phyloP scores from a whole-genome alignment of 2,113 vertebrate genomes.

The Carlito syrichta region DNA sequence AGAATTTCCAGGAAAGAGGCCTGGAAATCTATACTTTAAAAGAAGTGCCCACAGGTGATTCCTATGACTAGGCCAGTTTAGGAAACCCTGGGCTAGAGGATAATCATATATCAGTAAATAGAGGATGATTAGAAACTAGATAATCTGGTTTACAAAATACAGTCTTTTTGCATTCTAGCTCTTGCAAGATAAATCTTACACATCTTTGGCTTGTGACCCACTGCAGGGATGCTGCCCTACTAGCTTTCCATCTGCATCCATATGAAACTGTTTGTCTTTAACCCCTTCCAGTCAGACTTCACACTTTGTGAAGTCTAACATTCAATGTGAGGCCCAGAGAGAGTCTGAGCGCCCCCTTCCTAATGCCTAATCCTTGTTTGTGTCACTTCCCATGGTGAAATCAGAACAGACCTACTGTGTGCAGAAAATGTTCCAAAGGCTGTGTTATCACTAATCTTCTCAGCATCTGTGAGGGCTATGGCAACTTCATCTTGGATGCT shows the following conservation, averaged over 20 bases:
- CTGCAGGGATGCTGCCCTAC: not conserved
- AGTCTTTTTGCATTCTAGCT: not conserved
- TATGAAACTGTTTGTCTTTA: not conserved
- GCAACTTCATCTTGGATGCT: not conserved
- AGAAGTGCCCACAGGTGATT: conserved; percentile 12
- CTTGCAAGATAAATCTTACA: not conserved
- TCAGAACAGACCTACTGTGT: not conserved
- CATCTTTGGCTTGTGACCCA: not conserved
- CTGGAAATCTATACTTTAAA: conserved; percentile 53
- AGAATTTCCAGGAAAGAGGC: conserved; percentile 43
- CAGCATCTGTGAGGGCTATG: not conserved
- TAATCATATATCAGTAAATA: not conserved
- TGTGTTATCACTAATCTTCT: not conserved
- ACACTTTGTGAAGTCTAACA: not conserved
- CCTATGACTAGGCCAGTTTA: not conserved
- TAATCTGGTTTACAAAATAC: not conserved
- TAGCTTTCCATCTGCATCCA: not conserved
- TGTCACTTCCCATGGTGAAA: not conserved
- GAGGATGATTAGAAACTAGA: not conserved
- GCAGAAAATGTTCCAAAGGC: not conserved
- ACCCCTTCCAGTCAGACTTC: not conserved
- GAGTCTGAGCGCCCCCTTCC: not conserved
- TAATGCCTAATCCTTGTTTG: not conserved
- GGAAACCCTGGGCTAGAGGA: not conserved
- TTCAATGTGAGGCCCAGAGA: not conserved